phyloP scores from a whole-genome alignment of 2,113 vertebrate species.

The Coptodon rendalli region DNA sequence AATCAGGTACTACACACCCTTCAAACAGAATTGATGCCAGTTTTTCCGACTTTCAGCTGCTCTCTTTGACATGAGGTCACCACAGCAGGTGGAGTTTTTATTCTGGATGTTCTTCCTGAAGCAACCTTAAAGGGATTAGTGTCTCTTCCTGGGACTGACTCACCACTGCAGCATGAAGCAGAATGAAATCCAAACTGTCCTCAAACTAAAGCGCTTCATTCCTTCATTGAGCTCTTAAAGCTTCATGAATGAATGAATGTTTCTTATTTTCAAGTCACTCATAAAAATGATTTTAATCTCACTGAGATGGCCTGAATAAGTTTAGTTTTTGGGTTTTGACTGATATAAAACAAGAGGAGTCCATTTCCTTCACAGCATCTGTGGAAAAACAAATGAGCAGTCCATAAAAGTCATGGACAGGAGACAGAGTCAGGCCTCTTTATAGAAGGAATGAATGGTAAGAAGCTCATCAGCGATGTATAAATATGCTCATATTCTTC shows the following conservation, averaged over 20 bases:
- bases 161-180: neutral
- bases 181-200: neutral
- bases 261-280: neutral
- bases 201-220: neutral
- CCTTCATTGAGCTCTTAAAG: neutral
- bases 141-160: neutral
- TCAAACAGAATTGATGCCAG: neutral
- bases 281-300: neutral
- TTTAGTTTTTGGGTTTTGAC: neutral
- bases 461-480: neutral
- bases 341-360: neutral
- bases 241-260: neutral
- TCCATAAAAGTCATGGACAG: neutral
- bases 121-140: neutral
- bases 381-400: neutral
- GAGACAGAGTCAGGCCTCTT: neutral
- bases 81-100: neutral
- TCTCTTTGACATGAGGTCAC: neutral
- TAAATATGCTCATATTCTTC: neutral
- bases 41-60: neutral
- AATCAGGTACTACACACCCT: neutral
- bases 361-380: neutral
- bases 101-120: neutral
- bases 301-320: neutral
- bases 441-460: neutral